These are phyloP conservation scores for Drosophila pectinifera DNA, from an alignment of 1,140 invertebrate species.

Conservation along the genomic window DNA sequence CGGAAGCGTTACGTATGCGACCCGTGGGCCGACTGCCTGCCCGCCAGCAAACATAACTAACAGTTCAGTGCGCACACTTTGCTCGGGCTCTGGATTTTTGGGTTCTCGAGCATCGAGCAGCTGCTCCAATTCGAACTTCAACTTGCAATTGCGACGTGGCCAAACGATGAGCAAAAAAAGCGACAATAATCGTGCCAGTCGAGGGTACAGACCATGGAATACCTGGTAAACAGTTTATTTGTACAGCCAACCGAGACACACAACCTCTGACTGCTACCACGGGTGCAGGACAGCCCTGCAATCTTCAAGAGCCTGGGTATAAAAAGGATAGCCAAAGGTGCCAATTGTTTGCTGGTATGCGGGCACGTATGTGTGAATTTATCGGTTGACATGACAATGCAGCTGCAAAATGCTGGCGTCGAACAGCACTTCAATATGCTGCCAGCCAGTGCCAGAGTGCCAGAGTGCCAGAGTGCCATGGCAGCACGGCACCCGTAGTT, in stretches of 20 bases:
- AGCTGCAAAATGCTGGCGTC: constrained; percentile 82
- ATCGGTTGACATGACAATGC: constrained; percentile 83
- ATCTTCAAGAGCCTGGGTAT: background rate
- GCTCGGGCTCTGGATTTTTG: constrained; percentile 29
- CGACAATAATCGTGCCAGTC: background rate
- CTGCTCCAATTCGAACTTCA: constrained; percentile 63
- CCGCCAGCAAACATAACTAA: constrained; percentile 74
- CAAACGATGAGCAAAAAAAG: constrained; percentile 34
- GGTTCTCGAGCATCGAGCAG: constrained; percentile 45
- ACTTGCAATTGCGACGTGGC: constrained; percentile 69
- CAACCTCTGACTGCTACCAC: no score
- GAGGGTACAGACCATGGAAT: background rate
- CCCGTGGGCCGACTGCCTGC: constrained; percentile 43
- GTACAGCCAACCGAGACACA: no score
- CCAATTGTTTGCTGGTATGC: constrained; percentile 80
- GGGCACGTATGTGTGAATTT: constrained; percentile 78
- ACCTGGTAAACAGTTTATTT: no score
- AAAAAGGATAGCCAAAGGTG: constrained; percentile 80
- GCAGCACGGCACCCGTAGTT: constrained; percentile 1
- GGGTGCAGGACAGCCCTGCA: background rate
- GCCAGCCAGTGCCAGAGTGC: constrained; percentile 42
- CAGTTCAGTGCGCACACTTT: constrained; percentile 72
- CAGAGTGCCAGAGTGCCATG: constrained; percentile 37
- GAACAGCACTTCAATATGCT: constrained; percentile 80
- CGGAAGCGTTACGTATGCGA: constrained; percentile 63